Evolutionary conservation across 1,140 invertebrate genomes (phyloP).

Genomic region (Zaprionus taronus): DNA sequence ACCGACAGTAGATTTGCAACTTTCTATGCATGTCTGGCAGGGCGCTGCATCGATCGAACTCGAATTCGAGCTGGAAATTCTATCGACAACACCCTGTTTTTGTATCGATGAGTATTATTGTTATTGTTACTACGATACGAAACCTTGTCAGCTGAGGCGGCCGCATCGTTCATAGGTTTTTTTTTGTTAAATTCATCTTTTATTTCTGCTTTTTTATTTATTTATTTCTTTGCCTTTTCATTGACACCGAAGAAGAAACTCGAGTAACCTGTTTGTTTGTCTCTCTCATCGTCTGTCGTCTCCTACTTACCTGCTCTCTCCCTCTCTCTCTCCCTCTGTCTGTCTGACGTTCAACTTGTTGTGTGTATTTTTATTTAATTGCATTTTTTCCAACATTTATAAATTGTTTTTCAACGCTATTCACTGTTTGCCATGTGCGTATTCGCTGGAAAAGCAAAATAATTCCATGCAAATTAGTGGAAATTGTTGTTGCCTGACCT

Average conservation of each 20-base stretch:
- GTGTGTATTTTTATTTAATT: constrained; percentile 45
- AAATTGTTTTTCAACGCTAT: constrained; percentile 60
- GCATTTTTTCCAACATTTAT: constrained; percentile 53
- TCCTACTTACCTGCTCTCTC: constrained; percentile 33
- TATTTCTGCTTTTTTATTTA: constrained; percentile 43
- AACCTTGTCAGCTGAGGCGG: constrained; percentile 40
- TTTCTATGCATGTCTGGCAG: constrained; percentile 55
- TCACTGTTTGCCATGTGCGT: constrained; percentile 39
- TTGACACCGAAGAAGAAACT: constrained; percentile 78
- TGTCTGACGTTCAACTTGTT: constrained; percentile 27
- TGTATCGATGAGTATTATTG: not conserved
- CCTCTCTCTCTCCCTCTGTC: not conserved
- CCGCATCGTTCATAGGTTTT: constrained; percentile 61
- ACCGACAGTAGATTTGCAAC: constrained; percentile 56
- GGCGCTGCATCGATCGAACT: constrained; percentile 34
- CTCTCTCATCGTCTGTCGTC: constrained; percentile 40
- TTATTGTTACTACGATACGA: constrained; percentile 4
- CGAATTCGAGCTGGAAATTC: not conserved
- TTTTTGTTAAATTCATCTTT: constrained; percentile 58
- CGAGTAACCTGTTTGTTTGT: constrained; percentile 77
- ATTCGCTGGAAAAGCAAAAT: constrained; percentile 4
- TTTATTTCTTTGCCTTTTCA: constrained; percentile 57
- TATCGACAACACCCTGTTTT: constrained; percentile 4
- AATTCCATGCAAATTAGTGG: constrained; percentile 9
- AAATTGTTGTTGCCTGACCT: constrained; percentile 3